phyloP scores from a whole-genome alignment of 1,140 invertebrate species.

The Pseudoatta argentina region DNA sequence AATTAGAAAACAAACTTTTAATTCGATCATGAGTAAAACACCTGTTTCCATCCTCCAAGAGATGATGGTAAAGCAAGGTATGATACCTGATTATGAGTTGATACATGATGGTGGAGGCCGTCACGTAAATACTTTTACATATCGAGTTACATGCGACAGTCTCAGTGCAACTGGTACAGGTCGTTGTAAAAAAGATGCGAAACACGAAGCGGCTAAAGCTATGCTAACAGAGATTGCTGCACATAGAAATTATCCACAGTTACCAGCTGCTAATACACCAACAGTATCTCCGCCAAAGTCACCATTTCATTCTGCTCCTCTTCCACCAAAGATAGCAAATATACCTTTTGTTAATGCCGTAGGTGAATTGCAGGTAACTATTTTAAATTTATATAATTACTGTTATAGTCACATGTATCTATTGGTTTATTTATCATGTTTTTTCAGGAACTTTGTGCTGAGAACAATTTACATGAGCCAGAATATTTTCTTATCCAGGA shows the following conservation, averaged over 20 bases:
- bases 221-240: slow-evolving; percentile 85
- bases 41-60: slow-evolving; percentile 92
- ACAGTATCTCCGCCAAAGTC: slow-evolving; percentile 76
- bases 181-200: slow-evolving; percentile 91
- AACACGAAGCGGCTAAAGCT: slow-evolving; percentile 89
- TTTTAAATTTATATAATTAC: slow-evolving; percentile 12
- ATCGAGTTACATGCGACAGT: slow-evolving; percentile 86
- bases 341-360: slow-evolving; percentile 73
- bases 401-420: neutral
- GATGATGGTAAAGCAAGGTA: slow-evolving; percentile 88
- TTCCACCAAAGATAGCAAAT: slow-evolving; percentile 68
- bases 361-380: slow-evolving; percentile 44
- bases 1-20: neutral
- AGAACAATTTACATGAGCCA: slow-evolving; percentile 89
- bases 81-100: slow-evolving; percentile 90
- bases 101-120: slow-evolving; percentile 90
- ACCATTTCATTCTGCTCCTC: slow-evolving; percentile 58
- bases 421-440: slow-evolving; percentile 10
- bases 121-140: slow-evolving; percentile 91
- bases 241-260: slow-evolving; percentile 82
- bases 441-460: slow-evolving; percentile 88
- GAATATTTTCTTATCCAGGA: slow-evolving; percentile 89
- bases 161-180: slow-evolving; percentile 87
- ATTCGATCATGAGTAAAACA: slow-evolving; percentile 86
- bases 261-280: slow-evolving; percentile 77